Evolutionary conservation across 1,140 invertebrate species (phyloP).

Genomic region (Olivierus martensii): DNA sequence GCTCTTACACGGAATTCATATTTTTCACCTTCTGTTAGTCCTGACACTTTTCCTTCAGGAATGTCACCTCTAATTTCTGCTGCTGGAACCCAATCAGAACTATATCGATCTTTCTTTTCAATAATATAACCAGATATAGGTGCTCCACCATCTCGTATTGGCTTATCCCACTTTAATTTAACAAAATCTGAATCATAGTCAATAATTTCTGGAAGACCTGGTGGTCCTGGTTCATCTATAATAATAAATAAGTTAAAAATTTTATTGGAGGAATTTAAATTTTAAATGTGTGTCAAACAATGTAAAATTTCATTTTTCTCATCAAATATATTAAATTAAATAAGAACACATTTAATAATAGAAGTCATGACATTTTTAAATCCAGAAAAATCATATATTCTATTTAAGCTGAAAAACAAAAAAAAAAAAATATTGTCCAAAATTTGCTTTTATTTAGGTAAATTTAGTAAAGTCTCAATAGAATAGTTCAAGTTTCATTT

Average conservation of each 20-base stretch:
- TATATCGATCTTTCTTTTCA: slow-evolving; percentile 90
- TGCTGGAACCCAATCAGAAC: slow-evolving; percentile 74
- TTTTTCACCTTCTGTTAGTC: slow-evolving; percentile 70
- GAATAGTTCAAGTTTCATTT: no score
- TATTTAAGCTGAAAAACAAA: no score
- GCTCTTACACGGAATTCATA: slow-evolving; percentile 89
- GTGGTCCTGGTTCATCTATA: slow-evolving; percentile 75
- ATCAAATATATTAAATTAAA: no score
- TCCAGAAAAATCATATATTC: no score
- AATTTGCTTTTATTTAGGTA: no score
- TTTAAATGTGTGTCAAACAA: no score
- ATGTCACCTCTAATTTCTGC: slow-evolving; percentile 44
- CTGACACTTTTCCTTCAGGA: slow-evolving; percentile 65
- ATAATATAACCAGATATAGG: slow-evolving; percentile 92
- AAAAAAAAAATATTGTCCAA: no score
- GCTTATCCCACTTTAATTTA: slow-evolving; percentile 63
- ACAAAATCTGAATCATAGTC: slow-evolving; percentile 84
- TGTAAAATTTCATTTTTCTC: no score
- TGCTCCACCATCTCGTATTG: slow-evolving; percentile 76
- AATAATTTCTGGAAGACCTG: slow-evolving; percentile 71
- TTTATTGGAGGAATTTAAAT: no score
- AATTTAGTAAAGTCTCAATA: no score
- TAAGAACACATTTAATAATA: no score
- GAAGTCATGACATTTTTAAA: no score
- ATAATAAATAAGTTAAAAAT: neutral